Percentiles rank a stretch among this genome's conserved stretches.
Conservation (phyloP, 2,888 invertebrate species). For the Gymnosoma rotundatum region DNA sequence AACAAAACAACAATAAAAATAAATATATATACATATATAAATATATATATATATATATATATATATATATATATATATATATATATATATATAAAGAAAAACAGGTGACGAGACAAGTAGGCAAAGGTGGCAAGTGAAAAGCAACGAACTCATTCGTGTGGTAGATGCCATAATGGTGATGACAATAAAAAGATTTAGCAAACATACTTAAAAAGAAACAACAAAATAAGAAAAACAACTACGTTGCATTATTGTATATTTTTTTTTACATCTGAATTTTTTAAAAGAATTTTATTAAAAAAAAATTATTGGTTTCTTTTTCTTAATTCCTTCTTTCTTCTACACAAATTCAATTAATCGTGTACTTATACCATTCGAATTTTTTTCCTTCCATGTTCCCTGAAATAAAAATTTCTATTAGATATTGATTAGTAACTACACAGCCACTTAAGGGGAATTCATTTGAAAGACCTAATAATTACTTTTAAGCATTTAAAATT, state of each 20-base stretch:
- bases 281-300: neutral
- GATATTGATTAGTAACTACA: neutral
- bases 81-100: neutral
- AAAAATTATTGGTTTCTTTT: neutral
- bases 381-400: neutral
- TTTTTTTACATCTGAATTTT: neutral
- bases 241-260: slow-evolving; percentile 50
- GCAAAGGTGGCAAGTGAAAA: slow-evolving; percentile 47
- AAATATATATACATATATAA: too few relatives aligned
- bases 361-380: neutral
- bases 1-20: slow-evolving; percentile 53
- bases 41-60: too few relatives aligned
- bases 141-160: slow-evolving; percentile 46
- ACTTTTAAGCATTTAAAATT: too few relatives aligned
- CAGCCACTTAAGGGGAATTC: neutral
- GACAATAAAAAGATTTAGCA: slow-evolving; percentile 36
- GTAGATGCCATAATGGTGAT: slow-evolving; percentile 17
- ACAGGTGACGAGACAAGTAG: slow-evolving; percentile 35
- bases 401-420: neutral
- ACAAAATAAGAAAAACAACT: slow-evolving; percentile 2
- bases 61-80: too few relatives aligned
- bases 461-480: neutral
- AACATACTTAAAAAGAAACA: slow-evolving; percentile 21
- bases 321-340: neutral
- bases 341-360: neutral